Evolutionary conservation across 1,140 invertebrate genomes (phyloP).

Genomic region (Ephestia elutella): DNA sequence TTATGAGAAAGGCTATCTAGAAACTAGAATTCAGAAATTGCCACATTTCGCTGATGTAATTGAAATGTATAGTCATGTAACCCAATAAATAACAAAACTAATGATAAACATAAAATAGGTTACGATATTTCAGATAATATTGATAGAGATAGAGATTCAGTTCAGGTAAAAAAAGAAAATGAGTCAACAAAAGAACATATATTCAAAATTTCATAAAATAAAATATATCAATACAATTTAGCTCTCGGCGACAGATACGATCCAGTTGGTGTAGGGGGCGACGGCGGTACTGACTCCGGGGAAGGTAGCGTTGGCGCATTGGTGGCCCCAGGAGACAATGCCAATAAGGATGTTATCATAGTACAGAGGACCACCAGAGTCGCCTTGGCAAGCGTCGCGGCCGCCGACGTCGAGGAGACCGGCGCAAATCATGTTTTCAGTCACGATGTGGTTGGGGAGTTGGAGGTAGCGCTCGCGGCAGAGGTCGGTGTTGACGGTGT

Average conservation of each 20-base stretch:
- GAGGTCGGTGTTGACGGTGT: slow-evolving; percentile 27
- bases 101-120: too few relatives aligned
- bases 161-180: too few relatives aligned
- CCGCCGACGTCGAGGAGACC: slow-evolving; percentile 33
- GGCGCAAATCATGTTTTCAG: slow-evolving; percentile 40
- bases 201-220: background rate
- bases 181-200: background rate
- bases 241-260: slow-evolving; percentile 32
- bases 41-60: too few relatives aligned
- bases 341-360: slow-evolving; percentile 53
- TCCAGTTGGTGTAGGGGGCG: slow-evolving; percentile 53
- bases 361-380: slow-evolving; percentile 79
- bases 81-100: too few relatives aligned
- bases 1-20: too few relatives aligned
- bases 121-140: too few relatives aligned
- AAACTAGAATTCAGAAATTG: too few relatives aligned
- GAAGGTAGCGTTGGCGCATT: slow-evolving; percentile 69
- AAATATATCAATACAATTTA: background rate
- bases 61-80: too few relatives aligned
- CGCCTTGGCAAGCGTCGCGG: slow-evolving; percentile 72
- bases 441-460: slow-evolving; percentile 10
- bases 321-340: slow-evolving; percentile 73
- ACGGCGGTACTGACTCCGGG: slow-evolving; percentile 77
- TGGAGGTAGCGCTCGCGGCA: slow-evolving; percentile 23
- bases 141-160: too few relatives aligned